Evolutionary conservation across 1,140 invertebrate species (phyloP).

Genomic region (Aradophagus sp.): DNA sequence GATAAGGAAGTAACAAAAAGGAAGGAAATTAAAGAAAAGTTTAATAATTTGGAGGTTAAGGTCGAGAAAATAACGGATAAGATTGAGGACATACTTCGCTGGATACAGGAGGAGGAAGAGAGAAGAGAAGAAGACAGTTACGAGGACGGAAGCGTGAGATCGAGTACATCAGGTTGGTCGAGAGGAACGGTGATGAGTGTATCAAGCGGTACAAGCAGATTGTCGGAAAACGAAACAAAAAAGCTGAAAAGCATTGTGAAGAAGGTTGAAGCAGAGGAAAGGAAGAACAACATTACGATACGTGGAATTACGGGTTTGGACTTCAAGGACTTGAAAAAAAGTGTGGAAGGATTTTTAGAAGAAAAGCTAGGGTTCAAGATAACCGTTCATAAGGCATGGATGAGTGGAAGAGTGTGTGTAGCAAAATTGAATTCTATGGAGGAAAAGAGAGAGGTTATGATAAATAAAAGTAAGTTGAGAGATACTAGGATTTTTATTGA

Average conservation of each 20-base stretch:
- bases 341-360: not conserved
- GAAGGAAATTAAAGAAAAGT: not conserved
- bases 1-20: not conserved
- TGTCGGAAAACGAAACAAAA: not conserved
- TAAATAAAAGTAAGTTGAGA: constrained; percentile 1
- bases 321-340: not conserved
- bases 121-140: not conserved
- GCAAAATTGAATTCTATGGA: too few species aligned
- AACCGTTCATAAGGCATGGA: too few species aligned
- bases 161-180: not conserved
- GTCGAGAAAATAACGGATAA: too few species aligned
- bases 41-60: too few species aligned
- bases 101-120: not conserved
- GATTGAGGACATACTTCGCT: not conserved
- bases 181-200: not conserved
- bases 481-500: not conserved
- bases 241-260: constrained; percentile 5
- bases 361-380: too few species aligned
- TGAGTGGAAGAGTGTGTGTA: too few species aligned
- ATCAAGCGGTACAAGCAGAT: not conserved
- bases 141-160: not conserved
- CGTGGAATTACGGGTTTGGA: not conserved
- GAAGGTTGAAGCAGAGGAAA: not conserved
- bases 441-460: constrained; percentile 1
- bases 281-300: constrained; percentile 3